phyloP scores from a whole-genome alignment of 1,140 invertebrate species.

The Sipha flava region DNA sequence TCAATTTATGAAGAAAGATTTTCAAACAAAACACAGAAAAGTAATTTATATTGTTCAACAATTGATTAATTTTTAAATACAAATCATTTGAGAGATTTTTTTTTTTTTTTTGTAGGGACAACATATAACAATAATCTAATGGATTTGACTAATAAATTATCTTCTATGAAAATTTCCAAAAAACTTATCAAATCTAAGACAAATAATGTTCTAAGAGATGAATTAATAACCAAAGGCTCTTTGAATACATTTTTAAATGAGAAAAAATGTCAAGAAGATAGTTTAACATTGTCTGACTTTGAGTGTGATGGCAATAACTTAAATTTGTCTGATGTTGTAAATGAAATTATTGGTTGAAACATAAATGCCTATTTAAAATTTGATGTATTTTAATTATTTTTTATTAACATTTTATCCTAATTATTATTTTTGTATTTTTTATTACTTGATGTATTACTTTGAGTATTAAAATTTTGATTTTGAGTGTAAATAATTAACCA shows the following conservation, averaged over 20 bases:
- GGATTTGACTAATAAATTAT: background rate
- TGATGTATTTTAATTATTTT: no score
- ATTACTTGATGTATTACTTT: no score
- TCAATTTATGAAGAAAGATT: constrained; percentile 49
- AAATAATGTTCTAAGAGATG: background rate
- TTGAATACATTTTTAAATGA: background rate
- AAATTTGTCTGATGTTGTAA: constrained; percentile 35
- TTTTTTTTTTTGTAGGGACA: background rate
- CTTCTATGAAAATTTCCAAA: background rate
- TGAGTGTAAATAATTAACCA: no score
- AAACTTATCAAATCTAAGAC: background rate
- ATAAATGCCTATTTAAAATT: background rate
- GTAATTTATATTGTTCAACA: background rate
- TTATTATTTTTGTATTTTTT: no score
- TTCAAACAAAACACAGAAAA: background rate
- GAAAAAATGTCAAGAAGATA: constrained; percentile 8
- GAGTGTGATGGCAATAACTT: constrained; percentile 33
- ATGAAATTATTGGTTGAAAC: constrained; percentile 31
- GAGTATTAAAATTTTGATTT: no score
- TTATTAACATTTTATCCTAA: no score
- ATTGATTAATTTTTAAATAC: background rate
- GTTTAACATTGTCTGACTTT: constrained; percentile 35
- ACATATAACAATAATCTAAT: background rate
- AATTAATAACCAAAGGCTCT: background rate
- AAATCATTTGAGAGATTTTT: no score